Evolutionary conservation across 92 coral and sea anemone species (phyloP).

Genomic region (Paramuricea clavata): DNA sequence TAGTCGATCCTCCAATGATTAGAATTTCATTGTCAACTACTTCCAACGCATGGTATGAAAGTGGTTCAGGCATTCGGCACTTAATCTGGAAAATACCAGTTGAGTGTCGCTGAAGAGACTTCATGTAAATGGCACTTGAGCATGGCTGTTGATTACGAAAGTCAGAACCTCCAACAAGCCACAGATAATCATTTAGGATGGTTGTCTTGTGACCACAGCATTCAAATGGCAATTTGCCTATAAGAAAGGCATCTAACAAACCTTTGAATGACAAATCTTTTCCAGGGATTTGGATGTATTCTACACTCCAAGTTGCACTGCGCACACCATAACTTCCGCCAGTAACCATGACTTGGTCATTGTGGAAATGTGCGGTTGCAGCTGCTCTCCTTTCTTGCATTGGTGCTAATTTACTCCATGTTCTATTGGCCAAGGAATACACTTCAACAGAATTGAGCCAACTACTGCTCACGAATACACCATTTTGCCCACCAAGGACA

Average conservation of each 20-base stretch:
- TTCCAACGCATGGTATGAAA: background rate
- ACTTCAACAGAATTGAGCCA: conserved; percentile 19
- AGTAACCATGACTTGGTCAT: background rate
- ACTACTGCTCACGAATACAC: background rate
- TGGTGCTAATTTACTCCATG: background rate
- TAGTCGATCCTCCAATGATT: background rate
- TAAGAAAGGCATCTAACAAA: no score
- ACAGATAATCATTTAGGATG: background rate
- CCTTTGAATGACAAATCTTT: no score
- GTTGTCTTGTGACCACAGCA: background rate
- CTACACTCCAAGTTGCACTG: background rate
- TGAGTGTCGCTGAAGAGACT: background rate
- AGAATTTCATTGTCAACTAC: background rate
- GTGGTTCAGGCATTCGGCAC: background rate
- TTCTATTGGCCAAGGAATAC: background rate
- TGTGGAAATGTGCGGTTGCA: background rate
- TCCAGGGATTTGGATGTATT: background rate
- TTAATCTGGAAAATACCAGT: background rate
- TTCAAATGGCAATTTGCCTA: background rate
- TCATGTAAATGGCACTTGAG: background rate
- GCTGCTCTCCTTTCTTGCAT: background rate
- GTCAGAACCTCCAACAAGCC: background rate
- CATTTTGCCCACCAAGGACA: conserved; percentile 15
- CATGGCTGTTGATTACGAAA: no score
- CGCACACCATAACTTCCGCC: background rate